phyloP scores from a whole-genome alignment of 2,113 vertebrate species.

The Trematocara stigmaticum region DNA sequence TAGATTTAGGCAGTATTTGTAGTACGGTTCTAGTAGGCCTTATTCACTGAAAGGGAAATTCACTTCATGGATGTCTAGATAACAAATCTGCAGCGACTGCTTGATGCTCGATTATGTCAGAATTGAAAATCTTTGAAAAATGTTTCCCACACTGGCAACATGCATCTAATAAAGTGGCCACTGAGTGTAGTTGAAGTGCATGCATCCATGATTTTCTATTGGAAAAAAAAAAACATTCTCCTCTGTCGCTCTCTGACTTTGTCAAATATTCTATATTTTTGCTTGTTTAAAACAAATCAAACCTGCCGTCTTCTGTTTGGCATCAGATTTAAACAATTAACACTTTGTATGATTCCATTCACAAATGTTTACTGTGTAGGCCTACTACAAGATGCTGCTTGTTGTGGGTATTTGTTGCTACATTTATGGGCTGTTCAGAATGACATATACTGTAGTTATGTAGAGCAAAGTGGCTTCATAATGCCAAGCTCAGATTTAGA shows the following conservation, averaged over 20 bases:
- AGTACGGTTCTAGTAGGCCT: background rate
- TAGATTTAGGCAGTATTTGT: background rate
- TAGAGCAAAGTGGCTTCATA: constrained; percentile 9
- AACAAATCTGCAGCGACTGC: background rate
- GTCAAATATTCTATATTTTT: background rate
- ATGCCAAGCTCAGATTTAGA: constrained; percentile 33
- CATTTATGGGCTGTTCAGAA: background rate
- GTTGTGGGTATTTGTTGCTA: background rate
- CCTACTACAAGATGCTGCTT: background rate
- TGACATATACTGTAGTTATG: constrained; percentile 3
- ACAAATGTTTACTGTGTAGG: background rate
- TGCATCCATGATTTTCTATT: background rate
- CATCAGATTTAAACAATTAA: background rate
- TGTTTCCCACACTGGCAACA: background rate
- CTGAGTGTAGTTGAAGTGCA: background rate
- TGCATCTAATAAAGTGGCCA: background rate
- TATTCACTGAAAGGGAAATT: background rate
- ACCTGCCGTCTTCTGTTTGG: background rate
- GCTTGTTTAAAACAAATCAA: background rate
- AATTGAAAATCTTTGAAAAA: background rate
- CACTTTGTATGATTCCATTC: background rate
- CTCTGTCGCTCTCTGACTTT: background rate
- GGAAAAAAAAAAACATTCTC: background rate
- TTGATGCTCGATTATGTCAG: background rate
- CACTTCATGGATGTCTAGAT: background rate